These are phyloP conservation scores for Tauraco hartlaubi DNA, from an alignment of 2,797 vertebrate genomes.

Conservation along the genomic window DNA sequence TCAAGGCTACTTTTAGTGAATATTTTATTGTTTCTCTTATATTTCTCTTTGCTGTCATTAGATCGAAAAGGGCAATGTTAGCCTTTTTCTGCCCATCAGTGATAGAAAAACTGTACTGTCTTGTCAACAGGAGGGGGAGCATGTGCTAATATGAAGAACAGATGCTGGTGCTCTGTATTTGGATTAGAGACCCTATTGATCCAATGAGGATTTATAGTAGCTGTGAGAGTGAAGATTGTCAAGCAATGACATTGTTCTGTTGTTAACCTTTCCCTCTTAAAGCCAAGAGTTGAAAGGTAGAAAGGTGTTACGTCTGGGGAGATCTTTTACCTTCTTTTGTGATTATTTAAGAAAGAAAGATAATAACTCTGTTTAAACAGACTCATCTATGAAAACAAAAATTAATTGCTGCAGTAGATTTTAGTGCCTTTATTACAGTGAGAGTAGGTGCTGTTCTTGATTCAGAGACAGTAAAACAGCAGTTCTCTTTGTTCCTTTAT, in stretches of 20 bases:
- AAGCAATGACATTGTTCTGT: constrained; percentile 42
- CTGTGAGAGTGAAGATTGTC: constrained; percentile 61
- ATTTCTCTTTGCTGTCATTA: not conserved
- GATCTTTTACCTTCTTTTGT: not conserved
- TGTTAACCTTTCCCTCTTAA: constrained; percentile 58
- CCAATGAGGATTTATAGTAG: constrained; percentile 75
- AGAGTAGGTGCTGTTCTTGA: constrained; percentile 8
- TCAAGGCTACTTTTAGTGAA: not conserved
- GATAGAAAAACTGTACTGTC: constrained; percentile 35
- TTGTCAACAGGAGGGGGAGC: constrained; percentile 53
- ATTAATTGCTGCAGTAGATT: not conserved
- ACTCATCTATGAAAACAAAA: constrained; percentile 18
- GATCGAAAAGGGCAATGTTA: not conserved
- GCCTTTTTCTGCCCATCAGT: constrained; percentile 15
- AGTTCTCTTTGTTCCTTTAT: constrained; percentile 52
- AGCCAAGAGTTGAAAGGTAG: constrained; percentile 2
- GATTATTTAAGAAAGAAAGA: constrained; percentile 2
- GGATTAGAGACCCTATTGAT: constrained; percentile 75
- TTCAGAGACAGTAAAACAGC: constrained; percentile 32
- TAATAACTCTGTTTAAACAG: not conserved
- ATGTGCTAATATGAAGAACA: constrained; percentile 16
- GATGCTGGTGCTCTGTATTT: constrained; percentile 53
- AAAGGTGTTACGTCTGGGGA: not conserved
- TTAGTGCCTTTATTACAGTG: not conserved
- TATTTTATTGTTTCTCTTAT: not conserved